phyloP scores from a whole-genome alignment of 1,140 invertebrate genomes.

The Platyscapa corneri region DNA sequence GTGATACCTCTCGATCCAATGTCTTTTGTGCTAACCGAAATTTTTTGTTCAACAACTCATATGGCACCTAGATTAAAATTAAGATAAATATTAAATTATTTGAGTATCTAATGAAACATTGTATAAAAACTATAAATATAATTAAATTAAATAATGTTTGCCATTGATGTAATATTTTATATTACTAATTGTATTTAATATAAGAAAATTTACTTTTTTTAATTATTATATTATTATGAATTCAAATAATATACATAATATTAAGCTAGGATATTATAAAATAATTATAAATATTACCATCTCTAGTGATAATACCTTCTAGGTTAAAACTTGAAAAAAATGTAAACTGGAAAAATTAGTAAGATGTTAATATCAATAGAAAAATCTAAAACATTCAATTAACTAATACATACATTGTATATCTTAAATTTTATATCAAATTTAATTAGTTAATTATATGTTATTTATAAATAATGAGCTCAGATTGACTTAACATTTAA shows the following conservation, averaged over 20 bases:
- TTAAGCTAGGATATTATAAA: background rate
- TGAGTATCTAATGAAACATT: background rate
- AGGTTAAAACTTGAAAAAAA: background rate
- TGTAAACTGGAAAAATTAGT: background rate
- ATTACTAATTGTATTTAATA: no score
- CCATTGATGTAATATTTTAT: no score
- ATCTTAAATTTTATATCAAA: background rate
- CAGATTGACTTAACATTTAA: no score
- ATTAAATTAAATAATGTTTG: no score
- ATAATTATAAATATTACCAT: background rate
- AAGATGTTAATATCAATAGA: background rate
- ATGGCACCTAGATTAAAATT: constrained; percentile 86
- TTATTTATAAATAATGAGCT: background rate
- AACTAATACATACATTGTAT: background rate
- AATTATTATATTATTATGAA: no score
- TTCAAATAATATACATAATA: no score
- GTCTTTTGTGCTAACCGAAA: constrained; percentile 96
- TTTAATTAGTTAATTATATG: background rate
- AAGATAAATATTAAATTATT: constrained; percentile 36
- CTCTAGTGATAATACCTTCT: background rate
- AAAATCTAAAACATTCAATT: background rate
- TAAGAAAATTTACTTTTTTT: no score
- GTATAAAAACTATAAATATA: background rate
- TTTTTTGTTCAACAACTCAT: constrained; percentile 98
- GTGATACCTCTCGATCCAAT: constrained; percentile 93